phyloP scores from a whole-genome alignment of 2,797 vertebrate species.

The Artibeus lituratus region DNA sequence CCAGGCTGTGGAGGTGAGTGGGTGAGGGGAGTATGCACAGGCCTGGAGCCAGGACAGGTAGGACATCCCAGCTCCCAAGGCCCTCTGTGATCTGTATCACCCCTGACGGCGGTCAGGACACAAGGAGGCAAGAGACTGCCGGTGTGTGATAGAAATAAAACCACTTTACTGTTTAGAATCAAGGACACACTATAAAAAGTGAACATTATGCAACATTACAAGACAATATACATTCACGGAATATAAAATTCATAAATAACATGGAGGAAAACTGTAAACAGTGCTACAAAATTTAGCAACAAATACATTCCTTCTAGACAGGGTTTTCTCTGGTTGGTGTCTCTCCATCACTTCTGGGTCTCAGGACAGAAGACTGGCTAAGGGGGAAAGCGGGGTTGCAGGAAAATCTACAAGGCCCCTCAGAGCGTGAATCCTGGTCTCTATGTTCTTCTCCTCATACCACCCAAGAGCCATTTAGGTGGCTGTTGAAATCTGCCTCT shows the following conservation, averaged over 20 bases:
- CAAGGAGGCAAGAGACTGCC: constrained; percentile 74
- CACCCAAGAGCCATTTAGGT: neutral
- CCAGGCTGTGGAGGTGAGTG: neutral
- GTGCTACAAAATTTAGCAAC: constrained; percentile 87
- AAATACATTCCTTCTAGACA: constrained; percentile 86
- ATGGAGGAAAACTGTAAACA: constrained; percentile 88
- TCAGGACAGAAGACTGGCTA: constrained; percentile 77
- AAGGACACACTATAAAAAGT: constrained; percentile 89
- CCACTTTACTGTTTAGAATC: constrained; percentile 89
- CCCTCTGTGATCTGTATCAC: neutral
- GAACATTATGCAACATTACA: constrained; percentile 88
- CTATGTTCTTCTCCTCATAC: neutral
- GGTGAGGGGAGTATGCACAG: too few species aligned
- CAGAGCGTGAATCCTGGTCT: neutral
- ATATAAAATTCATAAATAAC: constrained; percentile 92
- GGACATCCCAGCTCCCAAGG: neutral
- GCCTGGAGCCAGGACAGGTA: neutral
- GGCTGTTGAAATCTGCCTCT: neutral
- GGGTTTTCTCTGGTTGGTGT: constrained; percentile 79
- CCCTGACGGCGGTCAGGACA: neutral
- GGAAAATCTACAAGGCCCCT: constrained; percentile 47
- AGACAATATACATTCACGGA: constrained; percentile 90
- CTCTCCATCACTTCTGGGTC: constrained; percentile 77
- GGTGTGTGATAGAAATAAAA: constrained; percentile 88
- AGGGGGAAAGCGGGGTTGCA: constrained; percentile 41